Evolutionary conservation across 2,113 vertebrate species (phyloP), one percentile per base, ranked within the genome.

Genomic region (Indicator indicator): DNA sequence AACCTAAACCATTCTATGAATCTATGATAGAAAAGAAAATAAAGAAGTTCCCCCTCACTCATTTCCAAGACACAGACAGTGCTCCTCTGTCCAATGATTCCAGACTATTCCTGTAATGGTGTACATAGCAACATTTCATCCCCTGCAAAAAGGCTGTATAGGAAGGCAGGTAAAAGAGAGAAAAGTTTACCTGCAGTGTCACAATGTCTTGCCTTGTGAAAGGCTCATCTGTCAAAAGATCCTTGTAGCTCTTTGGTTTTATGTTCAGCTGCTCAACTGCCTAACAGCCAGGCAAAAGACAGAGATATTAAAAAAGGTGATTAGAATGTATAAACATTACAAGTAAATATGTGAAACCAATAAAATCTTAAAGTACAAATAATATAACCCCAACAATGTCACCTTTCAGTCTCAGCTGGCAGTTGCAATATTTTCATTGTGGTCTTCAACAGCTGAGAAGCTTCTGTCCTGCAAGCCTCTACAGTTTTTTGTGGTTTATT

Each of bases 221-320:
- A 56, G 98, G 97, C 84, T 99, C 99, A 3, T 99, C 99, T 0
- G 98, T 99, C 94, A 99, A 96, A 60, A 99, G 98, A 93, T 99
- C 99, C 97, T 98, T 99, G 94, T 98, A 99, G 94, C 92, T 98
- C 97, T 99, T 99, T 36, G 99, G 98, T 94, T 99, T 99, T 91
- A 99, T 98, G 93, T 99, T 99, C 75, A 99, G 98, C 95, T 99
- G 99, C 76, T 99, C 99, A 32, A 99, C 98, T 4, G 98, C 98
- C 98, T 99, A 78, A 32, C 5, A 68, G 70, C 32, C 74, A 82
- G 30, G 30, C 19, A 38, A 84, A 76, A 71, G 16, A 40, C 27
- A 92, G 5, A 71, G 30, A 50, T 1, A 50, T 12, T n/a, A 73
- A 87, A 91, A 70, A 33, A 1, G 2, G 1, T 52, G 20, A 60